phyloP scores from a whole-genome alignment of 23 tunicate species.

The Phallusia fumigata region DNA sequence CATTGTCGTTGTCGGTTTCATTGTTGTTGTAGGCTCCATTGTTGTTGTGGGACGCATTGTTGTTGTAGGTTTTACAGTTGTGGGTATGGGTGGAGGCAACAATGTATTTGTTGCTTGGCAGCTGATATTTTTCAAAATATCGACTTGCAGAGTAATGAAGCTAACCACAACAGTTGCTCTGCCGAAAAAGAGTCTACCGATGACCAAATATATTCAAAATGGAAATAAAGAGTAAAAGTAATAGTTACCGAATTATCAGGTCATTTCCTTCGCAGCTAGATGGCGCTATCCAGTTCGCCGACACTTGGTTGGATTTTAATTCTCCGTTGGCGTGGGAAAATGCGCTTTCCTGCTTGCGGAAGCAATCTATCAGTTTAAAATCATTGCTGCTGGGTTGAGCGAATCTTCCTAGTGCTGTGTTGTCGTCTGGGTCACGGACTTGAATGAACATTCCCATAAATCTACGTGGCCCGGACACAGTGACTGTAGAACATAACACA shows the following conservation, averaged over 20 bases:
- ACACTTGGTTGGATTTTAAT: background rate
- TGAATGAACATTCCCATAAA: background rate
- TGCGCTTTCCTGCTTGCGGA: background rate
- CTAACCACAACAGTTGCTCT: background rate
- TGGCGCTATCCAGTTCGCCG: background rate
- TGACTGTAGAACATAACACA: background rate
- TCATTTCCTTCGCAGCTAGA: background rate
- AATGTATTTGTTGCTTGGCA: background rate
- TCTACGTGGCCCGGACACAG: background rate
- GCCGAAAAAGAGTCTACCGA: background rate
- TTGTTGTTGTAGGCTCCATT: no score
- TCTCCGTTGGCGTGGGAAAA: background rate
- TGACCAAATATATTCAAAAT: background rate
- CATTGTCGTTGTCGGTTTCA: no score
- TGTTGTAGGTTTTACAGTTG: no score
- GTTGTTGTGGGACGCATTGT: no score
- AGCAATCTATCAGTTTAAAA: background rate
- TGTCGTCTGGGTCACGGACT: background rate
- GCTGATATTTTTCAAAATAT: background rate
- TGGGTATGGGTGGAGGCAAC: background rate
- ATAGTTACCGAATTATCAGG: background rate
- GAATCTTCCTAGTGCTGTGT: background rate
- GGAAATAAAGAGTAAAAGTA: background rate
- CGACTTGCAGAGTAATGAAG: background rate
- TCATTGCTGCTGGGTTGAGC: background rate